Conservation (phyloP, 2,888 invertebrate genomes). For the Tuberolachnus salignus region DNA sequence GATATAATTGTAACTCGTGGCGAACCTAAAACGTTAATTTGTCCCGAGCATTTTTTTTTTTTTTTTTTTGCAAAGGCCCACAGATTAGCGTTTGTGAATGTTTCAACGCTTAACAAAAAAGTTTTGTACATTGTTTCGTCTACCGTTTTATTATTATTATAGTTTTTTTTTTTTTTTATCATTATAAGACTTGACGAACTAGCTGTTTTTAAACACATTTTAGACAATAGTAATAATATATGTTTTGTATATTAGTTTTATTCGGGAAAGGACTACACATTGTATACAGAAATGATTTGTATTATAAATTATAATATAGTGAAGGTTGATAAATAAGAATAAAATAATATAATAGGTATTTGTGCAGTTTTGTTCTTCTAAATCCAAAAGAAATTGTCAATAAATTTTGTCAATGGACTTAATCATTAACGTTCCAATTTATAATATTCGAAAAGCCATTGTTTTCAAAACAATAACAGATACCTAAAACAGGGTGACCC, state of each 20-base stretch:
- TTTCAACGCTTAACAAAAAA: neutral
- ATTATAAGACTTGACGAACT: neutral
- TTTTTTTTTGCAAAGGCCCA: too few relatives aligned
- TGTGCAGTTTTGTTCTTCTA: too few relatives aligned
- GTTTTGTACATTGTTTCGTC: constrained; percentile 21
- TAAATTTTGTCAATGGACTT: too few relatives aligned
- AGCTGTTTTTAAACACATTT: neutral
- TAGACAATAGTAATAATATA: too few relatives aligned
- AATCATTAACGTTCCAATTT: too few relatives aligned
- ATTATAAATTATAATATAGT: neutral
- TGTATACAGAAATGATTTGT: neutral
- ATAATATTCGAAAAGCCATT: too few relatives aligned
- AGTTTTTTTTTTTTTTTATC: too few relatives aligned
- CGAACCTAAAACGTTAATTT: neutral
- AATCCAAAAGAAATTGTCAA: too few relatives aligned
- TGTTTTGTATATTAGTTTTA: neutral
- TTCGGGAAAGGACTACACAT: neutral
- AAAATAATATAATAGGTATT: too few relatives aligned
- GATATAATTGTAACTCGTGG: neutral
- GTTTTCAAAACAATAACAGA: too few relatives aligned
- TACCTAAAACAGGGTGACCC: too few relatives aligned
- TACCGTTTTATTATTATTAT: constrained; percentile 9
- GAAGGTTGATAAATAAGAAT: neutral
- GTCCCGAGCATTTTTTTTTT: too few relatives aligned
- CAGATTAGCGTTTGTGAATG: neutral